Evolutionary conservation across 2,797 vertebrate genomes (phyloP).

Genomic region (Muraenolepis orangiensis): DNA sequence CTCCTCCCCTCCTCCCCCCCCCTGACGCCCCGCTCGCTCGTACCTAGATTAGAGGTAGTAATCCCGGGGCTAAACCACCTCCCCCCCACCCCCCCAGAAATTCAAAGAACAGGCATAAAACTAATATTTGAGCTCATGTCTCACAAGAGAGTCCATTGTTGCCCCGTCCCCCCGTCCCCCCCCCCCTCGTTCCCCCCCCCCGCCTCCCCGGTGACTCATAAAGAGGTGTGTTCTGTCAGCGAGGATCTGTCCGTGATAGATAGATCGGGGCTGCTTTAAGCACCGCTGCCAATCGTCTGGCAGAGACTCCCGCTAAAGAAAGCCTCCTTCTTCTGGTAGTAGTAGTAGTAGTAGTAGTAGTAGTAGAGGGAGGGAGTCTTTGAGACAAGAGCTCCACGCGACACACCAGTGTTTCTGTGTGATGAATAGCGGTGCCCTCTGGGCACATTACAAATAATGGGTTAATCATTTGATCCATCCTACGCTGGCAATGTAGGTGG

Average conservation of each 20-base stretch:
- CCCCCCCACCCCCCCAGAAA: too few species aligned
- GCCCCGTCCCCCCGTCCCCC: too few species aligned
- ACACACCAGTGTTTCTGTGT: slow-evolving; percentile 24
- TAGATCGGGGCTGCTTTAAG: slow-evolving; percentile 54
- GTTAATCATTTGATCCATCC: slow-evolving; percentile 35
- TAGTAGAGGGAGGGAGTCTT: too few species aligned
- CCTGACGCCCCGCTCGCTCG: slow-evolving; percentile 40
- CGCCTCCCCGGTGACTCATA: too few species aligned
- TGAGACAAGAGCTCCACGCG: slow-evolving; percentile 30
- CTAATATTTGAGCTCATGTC: slow-evolving; percentile 73
- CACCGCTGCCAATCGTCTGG: slow-evolving; percentile 52
- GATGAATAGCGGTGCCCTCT: slow-evolving; percentile 9
- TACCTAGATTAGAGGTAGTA: slow-evolving; percentile 65
- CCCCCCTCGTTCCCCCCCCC: too few species aligned
- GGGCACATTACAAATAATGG: slow-evolving; percentile 29
- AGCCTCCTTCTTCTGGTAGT: too few species aligned
- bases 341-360: too few species aligned
- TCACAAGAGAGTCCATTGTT: slow-evolving; percentile 67
- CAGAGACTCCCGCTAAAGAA: too few species aligned
- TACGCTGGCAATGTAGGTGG: slow-evolving; percentile 20
- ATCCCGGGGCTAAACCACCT: slow-evolving; percentile 71
- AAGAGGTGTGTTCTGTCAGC: slow-evolving; percentile 55
- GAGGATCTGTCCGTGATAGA: slow-evolving; percentile 57
- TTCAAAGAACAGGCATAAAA: slow-evolving; percentile 68
- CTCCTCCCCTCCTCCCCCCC: too few species aligned